Evolutionary conservation across 2,113 vertebrate species (phyloP).

Genomic region (Apus apus): DNA sequence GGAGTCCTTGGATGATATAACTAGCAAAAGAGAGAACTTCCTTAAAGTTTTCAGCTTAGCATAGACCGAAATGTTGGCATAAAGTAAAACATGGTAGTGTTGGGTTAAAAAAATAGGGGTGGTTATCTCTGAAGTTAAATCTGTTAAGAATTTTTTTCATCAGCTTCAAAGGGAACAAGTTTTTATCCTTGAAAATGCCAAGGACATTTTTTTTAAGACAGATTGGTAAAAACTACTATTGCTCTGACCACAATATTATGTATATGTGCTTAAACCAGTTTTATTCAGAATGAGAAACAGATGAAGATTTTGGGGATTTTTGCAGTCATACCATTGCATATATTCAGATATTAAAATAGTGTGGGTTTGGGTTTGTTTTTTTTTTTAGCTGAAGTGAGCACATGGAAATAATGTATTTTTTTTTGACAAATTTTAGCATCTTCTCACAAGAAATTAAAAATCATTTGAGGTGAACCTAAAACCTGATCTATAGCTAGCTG

Average conservation of each 20-base stretch:
- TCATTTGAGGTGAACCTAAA: background rate
- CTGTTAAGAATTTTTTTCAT: background rate
- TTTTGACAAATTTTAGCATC: background rate
- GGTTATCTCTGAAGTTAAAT: background rate
- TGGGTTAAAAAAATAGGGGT: background rate
- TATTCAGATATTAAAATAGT: background rate
- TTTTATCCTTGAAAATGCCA: background rate
- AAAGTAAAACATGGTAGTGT: background rate
- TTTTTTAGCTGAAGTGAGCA: background rate
- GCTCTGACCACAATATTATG: background rate
- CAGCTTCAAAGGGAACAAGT: background rate
- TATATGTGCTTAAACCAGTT: background rate
- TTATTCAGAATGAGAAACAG: constrained; percentile 15
- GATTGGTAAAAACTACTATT: background rate
- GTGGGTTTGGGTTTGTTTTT: background rate
- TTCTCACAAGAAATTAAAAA: background rate
- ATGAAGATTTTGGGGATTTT: background rate
- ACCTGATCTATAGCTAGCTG: background rate
- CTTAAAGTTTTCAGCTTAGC: background rate
- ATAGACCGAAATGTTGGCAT: background rate
- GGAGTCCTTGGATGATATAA: background rate
- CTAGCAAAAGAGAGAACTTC: background rate
- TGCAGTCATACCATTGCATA: background rate
- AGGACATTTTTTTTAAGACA: background rate
- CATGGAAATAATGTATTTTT: background rate